These are phyloP conservation scores for Trileptium ribeirensis DNA, from an alignment of 2,888 invertebrate species.

Conservation along the genomic window DNA sequence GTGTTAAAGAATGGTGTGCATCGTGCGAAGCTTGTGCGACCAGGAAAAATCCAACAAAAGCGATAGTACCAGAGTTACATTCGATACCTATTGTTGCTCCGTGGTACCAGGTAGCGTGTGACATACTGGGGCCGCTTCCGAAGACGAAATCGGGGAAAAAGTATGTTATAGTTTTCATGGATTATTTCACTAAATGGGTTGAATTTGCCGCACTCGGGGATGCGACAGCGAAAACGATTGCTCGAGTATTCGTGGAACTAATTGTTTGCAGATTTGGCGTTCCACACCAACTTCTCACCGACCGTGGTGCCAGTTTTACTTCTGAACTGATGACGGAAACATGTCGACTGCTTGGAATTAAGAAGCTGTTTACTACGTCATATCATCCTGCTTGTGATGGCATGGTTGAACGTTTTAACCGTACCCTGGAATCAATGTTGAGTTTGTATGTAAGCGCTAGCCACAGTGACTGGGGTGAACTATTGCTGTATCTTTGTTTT, in stretches of 20 bases:
- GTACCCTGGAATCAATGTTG: slow-evolving; percentile 28
- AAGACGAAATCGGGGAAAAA: too few relatives aligned
- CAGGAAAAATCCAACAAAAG: background rate
- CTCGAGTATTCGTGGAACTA: background rate
- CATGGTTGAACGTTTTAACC: slow-evolving; percentile 27
- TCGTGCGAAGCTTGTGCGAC: background rate
- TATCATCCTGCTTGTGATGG: slow-evolving; percentile 33
- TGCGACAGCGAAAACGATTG: too few relatives aligned
- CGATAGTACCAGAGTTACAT: background rate
- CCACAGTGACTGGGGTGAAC: slow-evolving; percentile 28
- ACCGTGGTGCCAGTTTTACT: background rate
- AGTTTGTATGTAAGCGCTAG: background rate
- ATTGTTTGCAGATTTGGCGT: background rate
- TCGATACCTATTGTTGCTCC: too few relatives aligned
- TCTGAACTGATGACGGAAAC: background rate
- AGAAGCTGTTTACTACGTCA: slow-evolving; percentile 11
- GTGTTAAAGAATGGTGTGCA: background rate
- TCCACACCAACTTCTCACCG: background rate
- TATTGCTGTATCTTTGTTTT: slow-evolving; percentile 20
- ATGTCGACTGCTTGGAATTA: background rate
- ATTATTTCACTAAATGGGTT: slow-evolving; percentile 7
- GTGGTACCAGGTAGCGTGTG: too few relatives aligned
- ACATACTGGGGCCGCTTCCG: too few relatives aligned
- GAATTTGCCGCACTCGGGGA: background rate
- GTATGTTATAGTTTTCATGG: too few relatives aligned